Percentiles rank a stretch among this genome's conserved stretches.
These are phyloP conservation scores for Dallia pectoralis DNA, from an alignment of 2,797 vertebrate species.

Conservation along the genomic window DNA sequence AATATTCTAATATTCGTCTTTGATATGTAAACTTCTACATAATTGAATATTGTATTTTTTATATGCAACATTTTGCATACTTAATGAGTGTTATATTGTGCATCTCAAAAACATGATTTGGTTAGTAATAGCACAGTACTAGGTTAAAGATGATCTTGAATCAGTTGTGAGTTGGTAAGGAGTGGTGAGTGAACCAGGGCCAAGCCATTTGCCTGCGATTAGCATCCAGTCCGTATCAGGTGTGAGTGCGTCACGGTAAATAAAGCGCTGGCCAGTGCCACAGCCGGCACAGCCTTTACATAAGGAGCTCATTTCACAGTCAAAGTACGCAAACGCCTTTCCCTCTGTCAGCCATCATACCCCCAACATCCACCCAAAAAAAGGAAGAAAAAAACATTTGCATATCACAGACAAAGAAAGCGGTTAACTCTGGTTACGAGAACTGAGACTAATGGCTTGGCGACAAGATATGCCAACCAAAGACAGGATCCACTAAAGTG, in stretches of 20 bases:
- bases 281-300: conserved; percentile 71
- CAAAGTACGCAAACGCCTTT: conserved; percentile 74
- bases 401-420: conserved; percentile 81
- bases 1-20: not conserved
- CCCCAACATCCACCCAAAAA: conserved; percentile 62
- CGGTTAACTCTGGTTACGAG: conserved; percentile 73
- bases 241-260: conserved; percentile 71
- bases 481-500: conserved; percentile 64
- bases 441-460: conserved; percentile 73
- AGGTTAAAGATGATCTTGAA: conserved; percentile 13
- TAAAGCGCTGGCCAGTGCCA: conserved; percentile 64
- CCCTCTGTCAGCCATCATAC: conserved; percentile 58
- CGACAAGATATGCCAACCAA: conserved; percentile 66
- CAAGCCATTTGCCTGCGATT: conserved; percentile 73
- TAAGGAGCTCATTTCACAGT: conserved; percentile 77
- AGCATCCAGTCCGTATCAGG: conserved; percentile 69
- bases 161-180: conserved; percentile 1
- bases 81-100: not conserved
- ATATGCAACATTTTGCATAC: not conserved
- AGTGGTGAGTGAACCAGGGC: conserved; percentile 53
- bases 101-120: not conserved
- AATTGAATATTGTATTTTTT: too few species aligned
- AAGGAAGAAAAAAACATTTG: conserved; percentile 69
- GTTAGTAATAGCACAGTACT: not conserved
- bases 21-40: not conserved